These are phyloP conservation scores for Bradypus variegatus DNA, from an alignment of 2,797 vertebrate genomes.

Conservation along the genomic window DNA sequence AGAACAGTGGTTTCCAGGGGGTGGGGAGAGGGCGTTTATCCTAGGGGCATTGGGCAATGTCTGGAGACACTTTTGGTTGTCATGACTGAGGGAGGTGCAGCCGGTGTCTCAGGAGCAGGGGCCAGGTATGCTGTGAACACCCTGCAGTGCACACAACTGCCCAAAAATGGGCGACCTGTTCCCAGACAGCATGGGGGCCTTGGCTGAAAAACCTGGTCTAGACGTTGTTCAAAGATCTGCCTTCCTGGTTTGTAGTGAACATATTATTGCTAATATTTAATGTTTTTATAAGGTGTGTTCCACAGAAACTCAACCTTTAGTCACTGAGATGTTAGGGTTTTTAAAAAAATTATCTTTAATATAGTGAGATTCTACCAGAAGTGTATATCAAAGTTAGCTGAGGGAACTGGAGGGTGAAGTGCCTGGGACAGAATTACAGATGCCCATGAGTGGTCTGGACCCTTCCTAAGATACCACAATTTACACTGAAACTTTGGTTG, in stretches of 20 bases:
- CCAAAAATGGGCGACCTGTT: fast-evolving
- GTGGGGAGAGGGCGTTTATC: background rate
- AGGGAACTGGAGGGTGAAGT: background rate
- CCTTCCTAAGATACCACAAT: background rate
- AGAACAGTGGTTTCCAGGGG: background rate
- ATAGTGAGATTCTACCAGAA: background rate
- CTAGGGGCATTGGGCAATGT: background rate
- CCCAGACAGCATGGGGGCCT: fast-evolving
- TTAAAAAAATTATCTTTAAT: background rate
- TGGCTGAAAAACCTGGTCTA: background rate
- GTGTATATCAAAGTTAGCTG: background rate
- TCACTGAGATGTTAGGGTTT: background rate
- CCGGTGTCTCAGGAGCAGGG: background rate
- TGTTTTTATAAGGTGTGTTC: background rate
- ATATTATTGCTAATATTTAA: background rate
- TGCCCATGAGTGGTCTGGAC: background rate
- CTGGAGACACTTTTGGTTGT: background rate
- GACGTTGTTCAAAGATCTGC: background rate
- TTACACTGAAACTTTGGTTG: background rate
- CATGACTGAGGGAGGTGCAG: background rate
- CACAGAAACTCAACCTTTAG: background rate
- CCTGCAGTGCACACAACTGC: fast-evolving
- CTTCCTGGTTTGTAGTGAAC: background rate
- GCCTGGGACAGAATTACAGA: background rate
- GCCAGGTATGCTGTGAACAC: too few species aligned